Evolutionary conservation across 1,140 invertebrate genomes (phyloP), one percentile per base, ranked within the genome.

Genomic region (Whitmania pigra): DNA sequence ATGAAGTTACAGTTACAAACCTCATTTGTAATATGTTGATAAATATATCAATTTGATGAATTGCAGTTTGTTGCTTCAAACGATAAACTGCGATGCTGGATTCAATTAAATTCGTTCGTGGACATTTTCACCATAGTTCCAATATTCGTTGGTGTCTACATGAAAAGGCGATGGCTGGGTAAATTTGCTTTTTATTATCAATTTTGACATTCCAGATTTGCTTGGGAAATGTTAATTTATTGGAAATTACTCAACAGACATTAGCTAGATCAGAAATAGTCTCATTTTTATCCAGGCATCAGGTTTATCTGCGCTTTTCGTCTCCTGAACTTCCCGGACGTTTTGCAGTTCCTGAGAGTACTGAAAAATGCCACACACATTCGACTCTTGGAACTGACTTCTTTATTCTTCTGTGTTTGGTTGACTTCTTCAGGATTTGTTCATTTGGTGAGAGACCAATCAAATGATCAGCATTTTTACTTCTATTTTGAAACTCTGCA

Each of bases 121-220:
- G 97, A 99, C 87, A 99, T 97, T 86, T 99, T 97, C 87, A 99
- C 97, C 86, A 99, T 99, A 89, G 96, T 97, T 87, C 97, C 96
- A 86, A 97, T 94, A 85, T 99, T 99, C 88, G 94, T 99, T 83
- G 97, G 96, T 83, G 98, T 99, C 87, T 99, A 99, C 87, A 88
- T 99, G 85, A 92, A 98, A 88, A 89, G 96, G 85, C 98, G 95
- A 84, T 99, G 96, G 96, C 94, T 99, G 85, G 96, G 93, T 92
- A 85, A 89, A 88, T 83, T 36, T 13, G 36, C 36, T 6, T 29
- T 29, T 22, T 40, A 6, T 13, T 68, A 25, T 15, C 25, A 7
- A 40, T 68, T 22, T 13, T 2, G 5, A 68, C 70, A 22, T 31
- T 73, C 54, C 66, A 60, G 43, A 73, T 29, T 27, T 29, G 40